Conservation (phyloP, 2,797 vertebrate species). For the Danio aesculapii region DNA sequence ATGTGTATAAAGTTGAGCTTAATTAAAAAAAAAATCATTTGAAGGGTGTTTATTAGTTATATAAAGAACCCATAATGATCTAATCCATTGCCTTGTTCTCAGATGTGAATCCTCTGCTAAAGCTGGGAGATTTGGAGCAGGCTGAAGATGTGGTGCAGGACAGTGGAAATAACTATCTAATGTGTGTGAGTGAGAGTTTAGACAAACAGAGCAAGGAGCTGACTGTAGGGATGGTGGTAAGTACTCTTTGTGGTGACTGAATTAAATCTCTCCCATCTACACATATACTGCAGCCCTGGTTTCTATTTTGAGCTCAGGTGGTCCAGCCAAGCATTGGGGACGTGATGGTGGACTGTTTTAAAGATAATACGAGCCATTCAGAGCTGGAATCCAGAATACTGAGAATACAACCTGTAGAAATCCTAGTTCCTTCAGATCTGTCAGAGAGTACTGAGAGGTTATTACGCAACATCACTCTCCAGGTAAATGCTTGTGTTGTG, state of each 20-base stretch:
- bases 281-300: background rate
- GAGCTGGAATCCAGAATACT: slow-evolving; percentile 88
- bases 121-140: slow-evolving; percentile 79
- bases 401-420: slow-evolving; percentile 89
- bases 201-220: slow-evolving; percentile 79
- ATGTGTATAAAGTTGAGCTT: too few species aligned
- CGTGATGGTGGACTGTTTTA: slow-evolving; percentile 89
- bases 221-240: slow-evolving; percentile 89
- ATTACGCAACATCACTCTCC: slow-evolving; percentile 78
- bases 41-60: too few species aligned
- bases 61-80: background rate
- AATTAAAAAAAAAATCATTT: too few species aligned
- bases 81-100: slow-evolving; percentile 15
- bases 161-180: slow-evolving; percentile 86
- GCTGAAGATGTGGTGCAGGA: slow-evolving; percentile 78
- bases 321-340: slow-evolving; percentile 93
- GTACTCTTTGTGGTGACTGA: slow-evolving; percentile 55
- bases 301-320: slow-evolving; percentile 74
- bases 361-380: slow-evolving; percentile 79
- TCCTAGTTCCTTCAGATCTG: slow-evolving; percentile 86
- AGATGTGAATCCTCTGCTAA: slow-evolving; percentile 93
- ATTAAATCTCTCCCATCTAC: too few species aligned
- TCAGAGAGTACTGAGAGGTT: slow-evolving; percentile 85
- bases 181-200: slow-evolving; percentile 89
- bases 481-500: slow-evolving; percentile 77